Evolutionary conservation across 1,140 invertebrate genomes (phyloP), one percentile per base, ranked within the genome.

Genomic region (Leptopilina clavipes): DNA sequence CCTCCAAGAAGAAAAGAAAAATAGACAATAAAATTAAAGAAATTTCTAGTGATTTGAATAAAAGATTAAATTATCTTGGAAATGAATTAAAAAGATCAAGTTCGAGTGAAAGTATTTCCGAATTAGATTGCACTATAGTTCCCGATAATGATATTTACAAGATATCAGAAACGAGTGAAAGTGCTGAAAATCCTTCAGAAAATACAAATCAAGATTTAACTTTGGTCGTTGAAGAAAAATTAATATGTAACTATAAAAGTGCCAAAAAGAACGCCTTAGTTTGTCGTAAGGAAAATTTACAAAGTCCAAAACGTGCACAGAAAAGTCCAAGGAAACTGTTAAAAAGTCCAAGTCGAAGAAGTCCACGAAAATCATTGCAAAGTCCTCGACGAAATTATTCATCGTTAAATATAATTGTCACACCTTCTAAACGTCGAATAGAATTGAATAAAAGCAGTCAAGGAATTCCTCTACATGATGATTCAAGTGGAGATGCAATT

Each of bases 331-430:
- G 2, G 0, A 6, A 77, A 79, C 78, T 80, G 11, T 80, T 80
- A 10, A 79, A 74, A n/a, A 71, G 71, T 43, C 81, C 82, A 17
- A 75, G 79, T 10, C 17, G 76, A 59, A 44, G 76, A 71, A 18
- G 59, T 31, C 59, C 59, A 2, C 14, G 18, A 17, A 59, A 3
- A 37, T 77, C 76, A 45, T 74, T 83, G 2, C 45, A 65, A 19
- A 82, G 83, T 79, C 83, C 81, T 72, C 77, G 77, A 7, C 78
- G 82, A 80, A 86, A 77, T 76, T 89, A 90, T 82, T 83, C 87
- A 25, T 84, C 88, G 0, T 81, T 90, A 22, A 82, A 87, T 81
- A 81, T 90, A 74, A 82, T 78, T 76, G 78, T 89, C 48, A 84
- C 82, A 11, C 89, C 89, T 73, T 87, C 89, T 6, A 87, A 86